Conservation (phyloP, 2,797 vertebrate genomes). For the Chromobotia macracanthus region DNA sequence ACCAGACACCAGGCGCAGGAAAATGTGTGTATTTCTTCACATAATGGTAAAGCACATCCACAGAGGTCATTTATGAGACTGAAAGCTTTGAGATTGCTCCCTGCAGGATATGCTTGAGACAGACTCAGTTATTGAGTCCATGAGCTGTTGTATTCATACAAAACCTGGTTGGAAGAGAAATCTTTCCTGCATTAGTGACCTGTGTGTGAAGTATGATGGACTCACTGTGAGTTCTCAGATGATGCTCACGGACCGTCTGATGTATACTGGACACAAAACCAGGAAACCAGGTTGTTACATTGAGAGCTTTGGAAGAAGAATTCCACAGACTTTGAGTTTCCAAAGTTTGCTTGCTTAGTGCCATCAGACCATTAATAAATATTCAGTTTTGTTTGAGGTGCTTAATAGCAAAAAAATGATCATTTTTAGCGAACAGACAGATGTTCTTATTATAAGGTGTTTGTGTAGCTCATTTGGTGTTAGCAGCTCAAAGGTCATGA, state of each 20-base stretch:
- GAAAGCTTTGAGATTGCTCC: neutral
- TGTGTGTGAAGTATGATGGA: no score
- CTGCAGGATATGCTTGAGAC: neutral
- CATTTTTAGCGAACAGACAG: neutral
- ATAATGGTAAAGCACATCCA: neutral
- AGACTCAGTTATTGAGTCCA: neutral
- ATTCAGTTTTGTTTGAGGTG: neutral
- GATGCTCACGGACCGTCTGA: neutral
- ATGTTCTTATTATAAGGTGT: neutral
- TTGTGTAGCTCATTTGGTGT: no score
- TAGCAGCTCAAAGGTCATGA: no score
- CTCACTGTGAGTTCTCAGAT: no score
- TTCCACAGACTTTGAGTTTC: no score
- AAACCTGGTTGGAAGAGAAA: neutral
- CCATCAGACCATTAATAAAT: neutral
- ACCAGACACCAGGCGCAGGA: neutral
- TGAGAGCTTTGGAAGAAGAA: neutral
- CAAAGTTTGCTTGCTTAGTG: neutral
- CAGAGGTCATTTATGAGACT: neutral
- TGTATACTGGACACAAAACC: neutral
- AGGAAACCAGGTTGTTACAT: no score
- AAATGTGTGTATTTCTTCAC: no score
- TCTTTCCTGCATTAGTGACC: no score
- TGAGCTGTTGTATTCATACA: no score
- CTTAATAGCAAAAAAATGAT: neutral